These are phyloP conservation scores for Leptinotarsa texana DNA, from an alignment of 1,140 invertebrate genomes.

Conservation along the genomic window DNA sequence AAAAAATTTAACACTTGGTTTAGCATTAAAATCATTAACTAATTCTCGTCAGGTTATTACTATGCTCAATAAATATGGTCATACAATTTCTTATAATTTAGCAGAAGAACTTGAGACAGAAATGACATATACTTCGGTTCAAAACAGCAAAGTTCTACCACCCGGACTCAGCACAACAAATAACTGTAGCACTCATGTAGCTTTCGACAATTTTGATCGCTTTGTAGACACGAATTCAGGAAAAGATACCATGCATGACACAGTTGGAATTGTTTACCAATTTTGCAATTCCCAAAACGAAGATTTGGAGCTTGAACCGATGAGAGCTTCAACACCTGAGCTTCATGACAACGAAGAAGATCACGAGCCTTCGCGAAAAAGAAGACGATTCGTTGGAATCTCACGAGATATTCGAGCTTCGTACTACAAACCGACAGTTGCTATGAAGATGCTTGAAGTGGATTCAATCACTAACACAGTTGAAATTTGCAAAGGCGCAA, in stretches of 20 bases:
- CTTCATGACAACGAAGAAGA: constrained; percentile 18
- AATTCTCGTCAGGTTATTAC: constrained; percentile 45
- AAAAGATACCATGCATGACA: constrained; percentile 58
- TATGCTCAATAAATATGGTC: constrained; percentile 50
- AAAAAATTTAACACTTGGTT: constrained; percentile 47
- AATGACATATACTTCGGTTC: constrained; percentile 36
- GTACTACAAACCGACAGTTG: constrained; percentile 17
- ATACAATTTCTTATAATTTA: constrained; percentile 48
- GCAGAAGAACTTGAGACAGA: constrained; percentile 50
- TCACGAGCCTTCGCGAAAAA: constrained; percentile 29
- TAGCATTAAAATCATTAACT: constrained; percentile 49
- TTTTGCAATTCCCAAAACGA: constrained; percentile 9
- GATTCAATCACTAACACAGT: constrained; percentile 27
- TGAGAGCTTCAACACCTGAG: constrained; percentile 18
- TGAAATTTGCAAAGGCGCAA: constrained; percentile 20
- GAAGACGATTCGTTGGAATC: constrained; percentile 39
- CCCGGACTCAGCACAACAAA: constrained; percentile 34
- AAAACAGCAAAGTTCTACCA: constrained; percentile 38
- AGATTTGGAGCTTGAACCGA: constrained; percentile 13
- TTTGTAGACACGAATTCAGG: constrained; percentile 54
- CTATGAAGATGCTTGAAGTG: constrained; percentile 20
- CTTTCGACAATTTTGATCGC: constrained; percentile 57
- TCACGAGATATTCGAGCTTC: constrained; percentile 22
- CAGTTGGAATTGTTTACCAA: constrained; percentile 52
- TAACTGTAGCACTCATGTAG: constrained; percentile 48